Conservation (phyloP, 2,888 invertebrate genomes). For the Limnephilus marmoratus region DNA sequence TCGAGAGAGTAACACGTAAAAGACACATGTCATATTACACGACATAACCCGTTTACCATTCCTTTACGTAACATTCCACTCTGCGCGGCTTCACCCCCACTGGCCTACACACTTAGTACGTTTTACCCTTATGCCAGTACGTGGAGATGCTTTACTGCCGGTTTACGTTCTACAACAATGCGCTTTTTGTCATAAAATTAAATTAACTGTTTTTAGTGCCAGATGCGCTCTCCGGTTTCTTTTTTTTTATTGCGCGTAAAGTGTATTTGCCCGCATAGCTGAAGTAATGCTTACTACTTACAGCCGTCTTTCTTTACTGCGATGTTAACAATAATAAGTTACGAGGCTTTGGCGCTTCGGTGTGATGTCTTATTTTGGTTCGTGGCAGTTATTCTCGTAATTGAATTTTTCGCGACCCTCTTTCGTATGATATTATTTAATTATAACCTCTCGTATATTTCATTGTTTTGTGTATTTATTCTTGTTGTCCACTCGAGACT, state of each 20-base stretch:
- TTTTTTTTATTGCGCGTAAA: not conserved
- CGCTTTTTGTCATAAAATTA: not conserved
- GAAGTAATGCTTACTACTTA: not conserved
- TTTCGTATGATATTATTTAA: not conserved
- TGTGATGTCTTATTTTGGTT: not conserved
- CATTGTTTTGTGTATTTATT: too few species aligned
- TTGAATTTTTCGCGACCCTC: not conserved
- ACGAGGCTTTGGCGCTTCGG: not conserved
- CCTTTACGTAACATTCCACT: not conserved
- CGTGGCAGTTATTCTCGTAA: not conserved
- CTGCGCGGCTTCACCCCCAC: not conserved
- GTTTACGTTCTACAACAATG: not conserved
- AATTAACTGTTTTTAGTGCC: constrained; percentile 2
- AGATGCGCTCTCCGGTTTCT: not conserved
- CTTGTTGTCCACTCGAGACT: too few species aligned
- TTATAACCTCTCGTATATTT: not conserved
- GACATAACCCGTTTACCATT: not conserved
- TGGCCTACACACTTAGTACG: not conserved
- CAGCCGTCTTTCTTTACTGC: not conserved
- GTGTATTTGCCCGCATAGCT: not conserved
- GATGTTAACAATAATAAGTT: constrained; percentile 2
- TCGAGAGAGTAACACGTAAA: not conserved
- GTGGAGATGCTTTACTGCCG: not conserved
- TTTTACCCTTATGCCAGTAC: not conserved
- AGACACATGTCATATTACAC: not conserved